phyloP scores from a whole-genome alignment of 2,888 invertebrate genomes.

The Leuctra nigra region DNA sequence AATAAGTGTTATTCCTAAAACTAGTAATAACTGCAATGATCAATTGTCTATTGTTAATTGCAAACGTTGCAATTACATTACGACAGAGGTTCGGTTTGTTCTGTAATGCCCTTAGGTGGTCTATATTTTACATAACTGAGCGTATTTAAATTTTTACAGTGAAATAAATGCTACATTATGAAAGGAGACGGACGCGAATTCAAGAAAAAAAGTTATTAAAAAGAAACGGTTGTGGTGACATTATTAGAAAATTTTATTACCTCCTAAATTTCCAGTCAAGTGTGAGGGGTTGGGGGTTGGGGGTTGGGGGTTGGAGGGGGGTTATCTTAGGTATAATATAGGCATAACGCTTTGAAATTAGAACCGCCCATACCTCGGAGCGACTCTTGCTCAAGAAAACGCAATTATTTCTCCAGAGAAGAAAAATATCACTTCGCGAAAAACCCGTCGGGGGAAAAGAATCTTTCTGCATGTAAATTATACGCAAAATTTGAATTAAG shows the following conservation, averaged over 20 bases:
- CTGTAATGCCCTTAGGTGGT: background rate
- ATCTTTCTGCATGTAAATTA: slow-evolving; percentile 8
- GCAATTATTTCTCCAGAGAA: slow-evolving; percentile 7
- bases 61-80: too few species aligned
- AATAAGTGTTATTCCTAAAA: too few species aligned
- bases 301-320: background rate
- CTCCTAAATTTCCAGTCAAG: slow-evolving; percentile 21
- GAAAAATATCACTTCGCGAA: background rate
- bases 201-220: slow-evolving; percentile 16
- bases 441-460: background rate
- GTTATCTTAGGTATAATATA: slow-evolving; percentile 6
- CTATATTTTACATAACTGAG: background rate
- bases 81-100: too few species aligned
- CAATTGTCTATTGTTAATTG: too few species aligned
- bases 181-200: background rate
- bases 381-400: slow-evolving; percentile 4
- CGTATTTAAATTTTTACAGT: slow-evolving; percentile 14
- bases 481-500: slow-evolving; percentile 12
- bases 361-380: background rate
- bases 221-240: slow-evolving; percentile 21
- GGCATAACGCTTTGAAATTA: slow-evolving; percentile 16
- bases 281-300: background rate
- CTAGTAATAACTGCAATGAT: too few species aligned
- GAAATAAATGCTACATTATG: slow-evolving; percentile 10
- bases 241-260: slow-evolving; percentile 28